Evolutionary conservation across 2,888 invertebrate species (phyloP), one percentile per base, ranked within the genome.

Genomic region (Gortyna flavago): DNA sequence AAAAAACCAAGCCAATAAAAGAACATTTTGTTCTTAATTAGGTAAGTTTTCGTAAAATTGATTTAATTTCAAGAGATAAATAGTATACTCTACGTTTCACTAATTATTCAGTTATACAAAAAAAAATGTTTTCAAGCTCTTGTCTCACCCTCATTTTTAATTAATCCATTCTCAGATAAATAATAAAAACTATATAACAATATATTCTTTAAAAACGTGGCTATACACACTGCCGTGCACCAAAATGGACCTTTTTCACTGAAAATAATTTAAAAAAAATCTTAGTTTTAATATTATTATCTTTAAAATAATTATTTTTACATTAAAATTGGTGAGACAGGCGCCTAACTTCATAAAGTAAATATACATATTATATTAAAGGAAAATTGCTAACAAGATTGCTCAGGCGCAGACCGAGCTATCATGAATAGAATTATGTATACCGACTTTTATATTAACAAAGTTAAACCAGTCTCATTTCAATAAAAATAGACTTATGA

Each of bases 401-500:
- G 25, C 72, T 32, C 57, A 79, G 69, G 85, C 74, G 84, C 59
- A 48, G 21, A 62, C 16, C 9, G 57, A 70, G 11, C 38, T 0
- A 41, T 51, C 11, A 32, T 18, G 16, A 57, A 32, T 57, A 67
- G 18, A 62, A 29, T 65, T 54, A 35, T 64, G 21, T 51, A 66
- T 38, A 77, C 68, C 71, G 69, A 77, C 57, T 84, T 74, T 75
- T 62, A 75, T 62, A 79, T 75, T 69, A 73, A 77, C 68, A 72
- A 75, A 64, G 79, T 82, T 81, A 79, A 75, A 84, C 81, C 87
- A 87, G 87, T 88, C 87, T 87, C 79, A 79, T 82, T 76, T 77
- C 65, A 51, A 62, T 80, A 72, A 75, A 75, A 79, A 74, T 75
- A 80, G n/a, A 75, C 67, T 71, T 73, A n/a, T 25, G 64, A n/a